These are phyloP conservation scores for Pseudochromis fuscus DNA, from an alignment of 2,797 vertebrate genomes.

Conservation along the genomic window DNA sequence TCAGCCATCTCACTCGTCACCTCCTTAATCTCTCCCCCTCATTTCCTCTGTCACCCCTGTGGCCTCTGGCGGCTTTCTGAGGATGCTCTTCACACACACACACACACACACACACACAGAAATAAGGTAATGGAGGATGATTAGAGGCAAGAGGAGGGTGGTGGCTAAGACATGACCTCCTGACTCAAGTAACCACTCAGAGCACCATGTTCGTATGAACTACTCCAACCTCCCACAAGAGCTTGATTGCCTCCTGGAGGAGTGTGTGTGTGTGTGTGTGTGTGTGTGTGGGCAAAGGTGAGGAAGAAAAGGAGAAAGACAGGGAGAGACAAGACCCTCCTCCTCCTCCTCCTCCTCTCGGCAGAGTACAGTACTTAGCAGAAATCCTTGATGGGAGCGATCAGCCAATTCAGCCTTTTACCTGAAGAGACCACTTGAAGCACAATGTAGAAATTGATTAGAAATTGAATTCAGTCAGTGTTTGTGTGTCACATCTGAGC, in stretches of 20 bases:
- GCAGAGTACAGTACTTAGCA: slow-evolving; percentile 65
- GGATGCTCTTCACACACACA: slow-evolving; percentile 50
- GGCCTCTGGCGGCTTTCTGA: slow-evolving; percentile 49
- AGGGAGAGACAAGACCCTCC: slow-evolving; percentile 44
- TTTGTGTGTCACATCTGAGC: slow-evolving; percentile 11
- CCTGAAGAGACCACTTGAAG: slow-evolving; percentile 78
- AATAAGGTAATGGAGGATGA: slow-evolving; percentile 78
- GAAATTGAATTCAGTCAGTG: slow-evolving; percentile 58
- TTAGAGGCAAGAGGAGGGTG: slow-evolving; percentile 67
- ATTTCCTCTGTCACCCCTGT: slow-evolving; percentile 69
- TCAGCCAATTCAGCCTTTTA: slow-evolving; percentile 70
- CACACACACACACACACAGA: slow-evolving; percentile 25
- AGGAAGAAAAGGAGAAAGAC: slow-evolving; percentile 69
- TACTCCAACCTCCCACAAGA: slow-evolving; percentile 75
- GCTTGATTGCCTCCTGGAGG: slow-evolving; percentile 80
- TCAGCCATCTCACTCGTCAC: slow-evolving; percentile 71
- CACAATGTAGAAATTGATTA: slow-evolving; percentile 72
- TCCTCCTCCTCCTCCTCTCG: slow-evolving; percentile 26
- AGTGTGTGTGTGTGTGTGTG: slow-evolving; percentile 29
- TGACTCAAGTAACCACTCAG: slow-evolving; percentile 78
- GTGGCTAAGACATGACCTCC: slow-evolving; percentile 77
- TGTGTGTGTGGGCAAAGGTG: slow-evolving; percentile 46
- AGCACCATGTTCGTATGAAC: slow-evolving; percentile 53
- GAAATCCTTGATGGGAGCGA: slow-evolving; percentile 77
- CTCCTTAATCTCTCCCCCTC: slow-evolving; percentile 68